Conservation (phyloP, 2,113 vertebrate genomes). For the Puntigrus tetrazona region DNA sequence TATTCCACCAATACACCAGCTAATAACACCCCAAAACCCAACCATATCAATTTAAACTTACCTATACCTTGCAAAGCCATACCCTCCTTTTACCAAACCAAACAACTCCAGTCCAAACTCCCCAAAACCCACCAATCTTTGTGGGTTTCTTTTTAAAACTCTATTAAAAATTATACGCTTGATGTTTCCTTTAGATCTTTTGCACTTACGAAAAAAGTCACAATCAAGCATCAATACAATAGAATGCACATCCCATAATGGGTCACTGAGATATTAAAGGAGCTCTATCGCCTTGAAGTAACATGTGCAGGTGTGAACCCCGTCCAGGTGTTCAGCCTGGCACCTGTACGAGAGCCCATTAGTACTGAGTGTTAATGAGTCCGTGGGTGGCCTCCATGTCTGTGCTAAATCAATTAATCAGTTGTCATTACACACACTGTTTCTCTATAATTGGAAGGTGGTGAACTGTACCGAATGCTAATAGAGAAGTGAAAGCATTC, state of each 20-base stretch:
- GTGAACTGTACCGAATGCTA: constrained; percentile 74
- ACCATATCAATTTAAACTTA: background rate
- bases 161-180: background rate
- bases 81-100: background rate
- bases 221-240: background rate
- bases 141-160: background rate
- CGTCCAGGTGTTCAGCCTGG: constrained; percentile 43
- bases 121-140: background rate
- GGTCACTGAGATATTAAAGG: background rate
- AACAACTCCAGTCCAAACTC: background rate
- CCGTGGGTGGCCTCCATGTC: constrained; percentile 71
- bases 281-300: background rate
- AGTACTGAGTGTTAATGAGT: constrained; percentile 69
- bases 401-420: constrained; percentile 82
- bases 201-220: background rate
- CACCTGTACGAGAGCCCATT: constrained; percentile 38
- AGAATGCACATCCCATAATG: background rate
- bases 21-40: background rate
- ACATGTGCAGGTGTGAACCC: background rate
- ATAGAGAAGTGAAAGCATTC: constrained; percentile 69
- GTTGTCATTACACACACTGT: constrained; percentile 76
- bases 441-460: constrained; percentile 74
- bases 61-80: background rate
- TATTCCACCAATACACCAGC: background rate
- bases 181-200: background rate